Percentiles rank a stretch among this genome's conserved stretches.
phyloP scores from a whole-genome alignment of 2,797 vertebrate species.

The Dermochelys coriacea region DNA sequence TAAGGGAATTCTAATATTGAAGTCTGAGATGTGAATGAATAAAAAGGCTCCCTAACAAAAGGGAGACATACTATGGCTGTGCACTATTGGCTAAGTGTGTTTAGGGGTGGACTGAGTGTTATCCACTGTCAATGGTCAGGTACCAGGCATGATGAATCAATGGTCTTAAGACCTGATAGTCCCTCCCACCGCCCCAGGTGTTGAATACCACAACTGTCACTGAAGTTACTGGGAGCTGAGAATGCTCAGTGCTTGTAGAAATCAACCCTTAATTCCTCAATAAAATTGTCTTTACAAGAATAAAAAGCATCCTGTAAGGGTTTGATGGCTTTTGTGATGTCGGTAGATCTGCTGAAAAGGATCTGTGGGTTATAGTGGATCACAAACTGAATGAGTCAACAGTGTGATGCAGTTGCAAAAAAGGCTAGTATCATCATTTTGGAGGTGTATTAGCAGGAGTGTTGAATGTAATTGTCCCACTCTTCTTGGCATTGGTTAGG shows the following conservation, averaged over 20 bases:
- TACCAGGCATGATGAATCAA: not conserved
- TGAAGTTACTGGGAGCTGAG: not conserved
- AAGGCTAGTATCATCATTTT: not conserved
- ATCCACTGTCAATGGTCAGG: not conserved
- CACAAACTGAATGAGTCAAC: not conserved
- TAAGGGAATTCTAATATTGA: not conserved
- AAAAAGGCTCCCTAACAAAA: not conserved
- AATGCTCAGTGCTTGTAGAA: not conserved
- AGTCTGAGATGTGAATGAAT: not conserved
- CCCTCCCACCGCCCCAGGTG: not conserved
- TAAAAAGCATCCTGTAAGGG: conserved; percentile 1
- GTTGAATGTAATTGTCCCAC: not conserved
- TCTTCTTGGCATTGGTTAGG: not conserved
- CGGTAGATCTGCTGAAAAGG: not conserved
- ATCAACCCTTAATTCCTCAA: not conserved
- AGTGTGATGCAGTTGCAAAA: not conserved
- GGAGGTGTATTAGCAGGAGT: not conserved
- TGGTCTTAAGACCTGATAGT: not conserved
- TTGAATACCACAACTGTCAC: not conserved
- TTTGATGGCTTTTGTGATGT: not conserved
- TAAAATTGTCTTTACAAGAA: conserved; percentile 28
- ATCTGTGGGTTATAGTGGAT: not conserved
- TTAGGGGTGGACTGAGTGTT: not conserved
- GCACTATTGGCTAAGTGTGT: not conserved
- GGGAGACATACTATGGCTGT: not conserved